Evolutionary conservation across 2,888 invertebrate species (phyloP), one percentile per base, ranked within the genome.

Genomic region (Callinectes sapidus): DNA sequence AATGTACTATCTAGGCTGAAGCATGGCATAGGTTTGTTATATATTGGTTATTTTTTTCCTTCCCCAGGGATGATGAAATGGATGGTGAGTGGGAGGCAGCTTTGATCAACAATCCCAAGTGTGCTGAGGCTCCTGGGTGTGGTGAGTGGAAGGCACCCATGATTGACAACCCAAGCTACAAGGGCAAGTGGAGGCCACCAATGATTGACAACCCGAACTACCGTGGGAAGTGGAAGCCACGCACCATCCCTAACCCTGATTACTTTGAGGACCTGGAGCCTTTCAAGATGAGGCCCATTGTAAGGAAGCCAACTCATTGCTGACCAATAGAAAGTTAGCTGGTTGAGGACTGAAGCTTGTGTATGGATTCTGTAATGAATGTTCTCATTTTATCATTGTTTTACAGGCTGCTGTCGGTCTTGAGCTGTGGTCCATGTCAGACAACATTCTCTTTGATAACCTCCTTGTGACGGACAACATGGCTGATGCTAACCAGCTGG

Each of bases 71-170:
- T 96, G 97, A 97, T 32, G 99, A 99, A 95, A 99, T 99, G 97
- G 99, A 99, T 96, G 99, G 99, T 1, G 98, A 98, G 95, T 99
- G 99, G 99, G 99, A 99, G 96, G 97, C 99, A 6, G 98, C 99
- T 0, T 96, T 98, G 92, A 97, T 99, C 55, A 97, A 97, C 95
- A 99, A 99, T 96, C 98, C 99, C 0, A 96, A 96, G 5, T 99
- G 99, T 95, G 96, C 96, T 95, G 96, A 96, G 16, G 97, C 97
- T 10, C 97, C 97, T 2, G 99, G 99, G 23, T 99, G 99, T 96
- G 99, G 99, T 0, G 96, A 96, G 86, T 99, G 99, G 98, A 97
- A 97, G 94, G 97, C 98, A 32, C 98, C 98, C 32, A 96, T 97
- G 95, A 97, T 99, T 87, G 97, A 97, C 95, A 99, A 99, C 96